Percentiles rank a stretch among this genome's conserved stretches.
These are phyloP conservation scores for Tyto alba DNA, from an alignment of 2,113 vertebrate species.

Conservation along the genomic window DNA sequence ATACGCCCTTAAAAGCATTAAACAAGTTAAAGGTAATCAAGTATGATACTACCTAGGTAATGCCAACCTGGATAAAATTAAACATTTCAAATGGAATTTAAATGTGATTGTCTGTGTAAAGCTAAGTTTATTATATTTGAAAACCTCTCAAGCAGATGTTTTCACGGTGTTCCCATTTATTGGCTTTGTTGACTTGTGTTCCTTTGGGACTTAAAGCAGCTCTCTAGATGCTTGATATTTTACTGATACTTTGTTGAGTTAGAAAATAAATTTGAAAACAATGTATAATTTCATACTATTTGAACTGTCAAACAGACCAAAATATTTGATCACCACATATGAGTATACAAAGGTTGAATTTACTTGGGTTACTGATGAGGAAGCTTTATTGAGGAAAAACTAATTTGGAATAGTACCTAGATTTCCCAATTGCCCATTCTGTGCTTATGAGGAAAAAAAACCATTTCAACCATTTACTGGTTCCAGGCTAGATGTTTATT, in stretches of 20 bases:
- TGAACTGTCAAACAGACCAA: not conserved
- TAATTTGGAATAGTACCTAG: not conserved
- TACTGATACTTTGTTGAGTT: not conserved
- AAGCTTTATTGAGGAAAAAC: not conserved
- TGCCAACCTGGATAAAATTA: not conserved
- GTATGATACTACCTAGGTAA: not conserved
- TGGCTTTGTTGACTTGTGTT: not conserved
- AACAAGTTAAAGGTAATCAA: constrained; percentile 91
- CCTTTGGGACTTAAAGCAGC: not conserved
- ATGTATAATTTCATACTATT: not conserved
- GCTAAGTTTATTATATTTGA: not conserved
- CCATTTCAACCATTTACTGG: not conserved
- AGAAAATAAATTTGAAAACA: not conserved
- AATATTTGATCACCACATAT: not conserved
- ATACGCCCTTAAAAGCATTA: constrained; percentile 90
- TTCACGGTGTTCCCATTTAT: not conserved
- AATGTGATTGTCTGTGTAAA: not conserved
- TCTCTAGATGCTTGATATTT: not conserved
- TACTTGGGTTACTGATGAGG: not conserved
- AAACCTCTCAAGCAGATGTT: not conserved
- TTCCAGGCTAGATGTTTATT: not conserved
- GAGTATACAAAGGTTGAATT: not conserved
- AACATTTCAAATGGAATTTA: not conserved
- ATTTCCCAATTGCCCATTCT: not conserved
- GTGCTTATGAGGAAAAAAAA: not conserved